Percentiles rank a stretch among this genome's conserved stretches.
Evolutionary conservation across 2,888 invertebrate genomes (phyloP).

Genomic region (Agrochola lota): DNA sequence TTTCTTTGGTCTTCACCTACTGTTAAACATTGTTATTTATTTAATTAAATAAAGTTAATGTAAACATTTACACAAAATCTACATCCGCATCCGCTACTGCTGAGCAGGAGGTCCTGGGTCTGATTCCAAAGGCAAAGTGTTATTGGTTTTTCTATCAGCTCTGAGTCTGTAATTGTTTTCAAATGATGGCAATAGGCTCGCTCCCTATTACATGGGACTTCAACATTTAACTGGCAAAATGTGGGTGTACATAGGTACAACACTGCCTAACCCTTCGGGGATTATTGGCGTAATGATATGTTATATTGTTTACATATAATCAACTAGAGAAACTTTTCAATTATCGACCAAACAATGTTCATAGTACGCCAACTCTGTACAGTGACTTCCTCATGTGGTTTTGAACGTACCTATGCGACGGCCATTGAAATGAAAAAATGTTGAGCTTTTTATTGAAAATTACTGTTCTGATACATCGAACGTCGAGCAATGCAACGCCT

Average conservation of each 20-base stretch:
- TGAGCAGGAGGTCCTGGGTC: too few relatives aligned
- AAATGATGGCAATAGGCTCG: too few relatives aligned
- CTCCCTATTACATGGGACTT: too few relatives aligned
- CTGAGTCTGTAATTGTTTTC: too few relatives aligned
- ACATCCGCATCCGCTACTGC: too few relatives aligned
- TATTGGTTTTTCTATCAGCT: too few relatives aligned
- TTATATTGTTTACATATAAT: neutral
- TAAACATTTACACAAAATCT: too few relatives aligned
- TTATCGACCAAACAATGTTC: neutral
- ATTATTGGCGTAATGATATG: neutral
- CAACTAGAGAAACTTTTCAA: neutral
- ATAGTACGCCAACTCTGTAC: conserved; percentile 41
- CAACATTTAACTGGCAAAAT: too few relatives aligned
- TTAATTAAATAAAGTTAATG: too few relatives aligned
- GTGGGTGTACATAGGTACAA: neutral
- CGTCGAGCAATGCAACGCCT: conserved; percentile 6
- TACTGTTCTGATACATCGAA: conserved; percentile 33
- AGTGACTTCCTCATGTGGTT: conserved; percentile 26
- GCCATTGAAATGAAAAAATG: conserved; percentile 53
- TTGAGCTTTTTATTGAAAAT: conserved; percentile 55
- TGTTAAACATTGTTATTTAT: too few relatives aligned
- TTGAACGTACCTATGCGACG: neutral
- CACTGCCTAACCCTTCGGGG: neutral
- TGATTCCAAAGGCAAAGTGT: too few relatives aligned
- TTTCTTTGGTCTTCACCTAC: too few relatives aligned